Conservation (phyloP, 2,888 invertebrate species). For the Andricus quercusramuli region DNA sequence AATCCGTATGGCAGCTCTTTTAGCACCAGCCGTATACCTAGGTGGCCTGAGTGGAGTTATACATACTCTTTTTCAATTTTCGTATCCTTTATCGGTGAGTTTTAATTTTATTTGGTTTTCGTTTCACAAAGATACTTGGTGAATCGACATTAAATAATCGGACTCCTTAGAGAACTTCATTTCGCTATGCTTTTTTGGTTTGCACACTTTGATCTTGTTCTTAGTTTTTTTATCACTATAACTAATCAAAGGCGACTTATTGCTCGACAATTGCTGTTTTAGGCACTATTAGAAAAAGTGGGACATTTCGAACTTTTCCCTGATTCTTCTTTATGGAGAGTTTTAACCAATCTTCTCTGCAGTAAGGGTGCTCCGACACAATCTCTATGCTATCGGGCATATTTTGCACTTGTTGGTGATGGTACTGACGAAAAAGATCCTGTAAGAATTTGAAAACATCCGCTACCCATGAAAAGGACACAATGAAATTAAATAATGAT, state of each 20-base stretch:
- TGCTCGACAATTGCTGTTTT: neutral
- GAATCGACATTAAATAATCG: no score
- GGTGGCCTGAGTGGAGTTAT: neutral
- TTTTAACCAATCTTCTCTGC: neutral
- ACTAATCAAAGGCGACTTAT: neutral
- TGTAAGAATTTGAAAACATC: neutral
- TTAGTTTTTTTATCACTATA: neutral
- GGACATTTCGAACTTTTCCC: neutral
- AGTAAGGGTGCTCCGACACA: neutral
- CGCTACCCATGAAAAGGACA: accelerated
- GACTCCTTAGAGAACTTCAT: no score
- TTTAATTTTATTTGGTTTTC: neutral
- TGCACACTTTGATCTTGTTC: neutral
- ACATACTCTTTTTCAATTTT: neutral
- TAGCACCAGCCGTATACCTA: neutral
- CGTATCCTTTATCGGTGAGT: neutral
- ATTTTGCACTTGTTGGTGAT: neutral
- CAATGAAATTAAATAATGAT: neutral
- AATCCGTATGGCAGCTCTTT: neutral
- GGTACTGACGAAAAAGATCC: neutral
- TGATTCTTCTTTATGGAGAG: neutral
- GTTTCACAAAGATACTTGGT: neutral
- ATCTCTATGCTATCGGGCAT: neutral
- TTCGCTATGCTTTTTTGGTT: no score
- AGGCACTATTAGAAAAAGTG: neutral